Conservation (phyloP, 30 jellyfish, hydroid and myxozoan species). For the Rhopilema esculentum region DNA sequence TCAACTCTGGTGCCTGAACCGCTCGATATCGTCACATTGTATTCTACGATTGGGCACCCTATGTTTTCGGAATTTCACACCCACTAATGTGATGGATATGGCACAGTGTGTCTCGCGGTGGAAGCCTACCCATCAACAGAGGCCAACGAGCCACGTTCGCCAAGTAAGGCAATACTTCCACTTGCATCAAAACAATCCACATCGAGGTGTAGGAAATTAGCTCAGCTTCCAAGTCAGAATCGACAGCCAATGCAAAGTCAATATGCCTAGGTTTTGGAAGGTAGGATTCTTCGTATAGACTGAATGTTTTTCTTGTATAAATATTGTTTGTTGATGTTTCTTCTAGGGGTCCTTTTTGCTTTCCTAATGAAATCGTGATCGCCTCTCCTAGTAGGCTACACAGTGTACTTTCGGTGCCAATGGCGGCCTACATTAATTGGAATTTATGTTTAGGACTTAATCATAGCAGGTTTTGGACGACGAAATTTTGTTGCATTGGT, state of each 20-base stretch:
- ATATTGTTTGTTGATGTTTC: slow-evolving; percentile 7
- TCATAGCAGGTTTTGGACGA: not conserved
- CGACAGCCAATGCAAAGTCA: not conserved
- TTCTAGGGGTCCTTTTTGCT: slow-evolving; percentile 25
- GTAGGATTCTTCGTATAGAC: slow-evolving; percentile 19
- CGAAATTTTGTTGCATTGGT: not conserved
- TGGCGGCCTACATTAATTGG: not conserved
- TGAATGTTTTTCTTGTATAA: slow-evolving; percentile 25
- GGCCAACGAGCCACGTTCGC: slow-evolving; percentile 27
- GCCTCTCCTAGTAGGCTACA: not conserved
- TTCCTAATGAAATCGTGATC: not conserved
- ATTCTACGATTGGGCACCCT: slow-evolving; percentile 24
- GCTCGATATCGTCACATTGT: not conserved
- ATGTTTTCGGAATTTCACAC: slow-evolving; percentile 67
- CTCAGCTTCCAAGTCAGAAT: slow-evolving; percentile 19
- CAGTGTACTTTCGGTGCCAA: not conserved
- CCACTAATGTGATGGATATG: slow-evolving; percentile 53
- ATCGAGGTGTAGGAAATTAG: slow-evolving; percentile 28
- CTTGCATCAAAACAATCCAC: slow-evolving; percentile 3
- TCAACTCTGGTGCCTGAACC: not conserved
- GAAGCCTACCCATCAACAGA: slow-evolving; percentile 54
- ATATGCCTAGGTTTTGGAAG: slow-evolving; percentile 59
- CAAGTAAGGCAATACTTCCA: slow-evolving; percentile 70
- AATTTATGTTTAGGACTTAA: not conserved
- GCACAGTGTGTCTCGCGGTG: slow-evolving; percentile 57